Evolutionary conservation across 1,140 invertebrate genomes (phyloP), one percentile per base, ranked within the genome.

Genomic region (Bombus haemorrhoidalis): DNA sequence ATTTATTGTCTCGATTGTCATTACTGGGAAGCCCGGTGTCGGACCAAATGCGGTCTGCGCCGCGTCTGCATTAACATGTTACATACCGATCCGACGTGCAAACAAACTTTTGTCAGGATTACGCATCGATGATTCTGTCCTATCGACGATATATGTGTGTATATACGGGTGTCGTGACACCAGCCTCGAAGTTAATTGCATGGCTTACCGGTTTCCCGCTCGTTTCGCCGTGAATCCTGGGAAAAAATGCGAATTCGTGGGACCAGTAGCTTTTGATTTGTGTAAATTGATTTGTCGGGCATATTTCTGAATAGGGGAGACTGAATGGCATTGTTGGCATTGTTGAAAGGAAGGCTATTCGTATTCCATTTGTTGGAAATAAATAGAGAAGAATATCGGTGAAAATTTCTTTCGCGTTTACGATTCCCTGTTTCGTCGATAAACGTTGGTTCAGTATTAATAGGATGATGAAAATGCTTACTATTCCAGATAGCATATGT

Each of bases 1-100:
- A 93, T 93, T 93, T 93, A 93, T 93, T 84, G 86, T 92, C 87
- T 77, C 91, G 91, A 93, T 93, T 92, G 93, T 93, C 92, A 93
- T 93, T 93, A 93, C 90, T 86, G 86, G 89, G 32, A 92, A 91
- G 91, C 91, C 86, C 91, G 89, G 87, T 85, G 85, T 91, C 88
- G 90, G 71, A 88, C 87, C 90, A 85, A 91, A 89, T 89, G 87
- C 81, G 89, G 91, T 91, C 87, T 89, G 77, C 59, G 76, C 57
- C 88, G 81, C 83, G 89, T 86, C 77, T 82, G 82, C 85, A 87
- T 90, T 82, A 87, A 86, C 86, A 85, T 83, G 86, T 87, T 87
- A 87, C 83, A 62, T 72, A 39, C 62, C 64, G 68, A 43, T 43
- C 74, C 72, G 6, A 3, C 78, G 71, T 73, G 76, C 84, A 86